Conservation (phyloP, 2,797 vertebrate species). For the Protonibea diacanthus region DNA sequence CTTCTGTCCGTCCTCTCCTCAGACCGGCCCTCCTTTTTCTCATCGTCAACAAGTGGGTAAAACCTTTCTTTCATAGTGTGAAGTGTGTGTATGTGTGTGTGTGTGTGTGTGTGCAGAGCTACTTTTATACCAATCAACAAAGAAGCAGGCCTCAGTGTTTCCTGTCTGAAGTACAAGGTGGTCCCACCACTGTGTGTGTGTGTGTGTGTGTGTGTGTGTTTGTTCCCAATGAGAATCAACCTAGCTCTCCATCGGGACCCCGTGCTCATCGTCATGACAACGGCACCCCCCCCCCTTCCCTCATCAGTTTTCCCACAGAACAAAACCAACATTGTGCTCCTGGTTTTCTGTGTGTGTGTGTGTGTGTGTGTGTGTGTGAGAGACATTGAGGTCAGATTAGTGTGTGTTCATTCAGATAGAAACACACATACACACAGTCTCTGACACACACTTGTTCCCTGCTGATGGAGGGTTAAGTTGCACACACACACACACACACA, state of each 20-base stretch:
- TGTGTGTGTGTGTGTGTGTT: slow-evolving; percentile 7
- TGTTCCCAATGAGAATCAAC: slow-evolving; percentile 32
- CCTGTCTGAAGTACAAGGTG: slow-evolving; percentile 76
- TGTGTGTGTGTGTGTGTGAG: slow-evolving; percentile 21
- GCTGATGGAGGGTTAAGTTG: slow-evolving; percentile 38
- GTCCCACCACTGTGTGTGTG: slow-evolving; percentile 18
- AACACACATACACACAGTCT: slow-evolving; percentile 23
- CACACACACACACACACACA: slow-evolving; percentile 34
- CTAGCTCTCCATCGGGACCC: slow-evolving; percentile 58
- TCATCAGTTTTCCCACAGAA: slow-evolving; percentile 79
- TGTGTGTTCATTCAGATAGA: slow-evolving; percentile 71
- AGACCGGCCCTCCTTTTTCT: slow-evolving; percentile 17
- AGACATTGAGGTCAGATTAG: slow-evolving; percentile 81
- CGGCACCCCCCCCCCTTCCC: slow-evolving; percentile 42
- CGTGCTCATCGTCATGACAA: slow-evolving; percentile 60
- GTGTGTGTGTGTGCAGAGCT: slow-evolving; percentile 23
- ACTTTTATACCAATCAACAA: slow-evolving; percentile 64
- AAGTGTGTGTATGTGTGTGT: slow-evolving; percentile 24
- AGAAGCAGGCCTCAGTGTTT: slow-evolving; percentile 71
- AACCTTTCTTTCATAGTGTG: slow-evolving; percentile 41
- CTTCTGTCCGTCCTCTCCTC: background rate
- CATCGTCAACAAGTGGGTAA: slow-evolving; percentile 41
- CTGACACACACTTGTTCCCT: slow-evolving; percentile 13
- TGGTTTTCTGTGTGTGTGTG: slow-evolving; percentile 34
- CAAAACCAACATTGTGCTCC: slow-evolving; percentile 77